Base-by-base conservation (phyloP, 2,888 invertebrate genomes). In the Pollenia labialis region DNA sequence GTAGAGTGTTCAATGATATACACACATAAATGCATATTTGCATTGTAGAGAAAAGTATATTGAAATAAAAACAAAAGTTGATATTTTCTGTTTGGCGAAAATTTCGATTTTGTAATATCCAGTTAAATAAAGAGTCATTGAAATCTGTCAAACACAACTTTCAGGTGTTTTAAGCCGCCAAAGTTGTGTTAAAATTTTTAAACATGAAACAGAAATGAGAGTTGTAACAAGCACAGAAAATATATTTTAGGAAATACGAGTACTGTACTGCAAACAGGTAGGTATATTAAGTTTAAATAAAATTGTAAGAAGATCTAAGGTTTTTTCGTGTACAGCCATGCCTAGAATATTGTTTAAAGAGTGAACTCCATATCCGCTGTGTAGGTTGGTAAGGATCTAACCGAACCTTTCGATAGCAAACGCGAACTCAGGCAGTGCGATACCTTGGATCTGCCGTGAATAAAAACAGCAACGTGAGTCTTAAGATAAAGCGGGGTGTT, bases 91-190 rank as follows among this genome's bases (percentile, higher is more conserved):
- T 64, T 52, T 12, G 23, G 40, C n/a, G 9, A 48, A 58, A 74
- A 58, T 58, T 68, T 16, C 44, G 16, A 32, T 40, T 58, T 62
- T 62, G 16, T 40, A 62, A 12, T 42, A 50, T 60, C 8, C 60
- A 46, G 12, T 58, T 75, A 10, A 48, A 81, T 44, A n/a, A 50
- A 68, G 52, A 85, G 60, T 60, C 72, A 54, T 71, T 66, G 85
- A 64, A 64, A 76, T 76, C 68, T 85, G 81, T 81, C 85, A 85
- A 85, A 81, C 71, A 48, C 54, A 75, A 56, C 0, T 60, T 12
- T n/a, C 11, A n/a, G 12, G 9, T 48, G 32, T 18, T n/a, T 8
- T 7, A 64, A 77, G 56, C 75, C 76, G 52, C 74, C 48, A 74
- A 52, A 69, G 46, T 46, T 48, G n/a, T 75, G 50, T 58, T 50